Evolutionary conservation across 2,888 invertebrate genomes (phyloP).

Genomic region (Neelides folsomi): DNA sequence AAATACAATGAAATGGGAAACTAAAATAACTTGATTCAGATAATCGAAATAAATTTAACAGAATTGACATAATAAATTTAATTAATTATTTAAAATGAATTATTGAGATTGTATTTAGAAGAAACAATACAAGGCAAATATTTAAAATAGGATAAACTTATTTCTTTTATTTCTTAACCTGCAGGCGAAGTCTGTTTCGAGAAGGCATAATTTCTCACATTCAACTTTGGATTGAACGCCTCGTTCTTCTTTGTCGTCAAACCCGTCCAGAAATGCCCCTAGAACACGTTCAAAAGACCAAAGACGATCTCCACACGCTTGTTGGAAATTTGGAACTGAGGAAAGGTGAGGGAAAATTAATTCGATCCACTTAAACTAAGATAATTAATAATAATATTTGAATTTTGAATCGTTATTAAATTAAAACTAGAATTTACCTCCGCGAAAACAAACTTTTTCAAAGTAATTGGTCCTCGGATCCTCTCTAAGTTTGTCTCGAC

Average conservation of each 20-base stretch:
- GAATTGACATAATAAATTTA: too few species aligned
- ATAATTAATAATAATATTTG: too few species aligned
- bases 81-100: too few species aligned
- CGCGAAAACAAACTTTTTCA: conserved; percentile 39
- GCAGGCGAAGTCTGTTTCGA: conserved; percentile 42
- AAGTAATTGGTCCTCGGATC: conserved; percentile 38
- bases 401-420: too few species aligned
- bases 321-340: conserved; percentile 37
- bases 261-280: conserved; percentile 39
- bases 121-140: too few species aligned
- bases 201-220: conserved; percentile 42
- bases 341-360: not conserved
- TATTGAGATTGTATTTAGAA: too few species aligned
- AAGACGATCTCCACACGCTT: conserved; percentile 39
- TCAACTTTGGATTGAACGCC: conserved; percentile 38
- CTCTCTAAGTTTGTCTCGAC: conserved; percentile 36
- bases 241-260: conserved; percentile 38
- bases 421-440: conserved; percentile 32
- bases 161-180: conserved; percentile 35
- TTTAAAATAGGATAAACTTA: too few species aligned
- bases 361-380: too few species aligned
- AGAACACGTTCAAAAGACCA: conserved; percentile 44
- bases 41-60: too few species aligned
- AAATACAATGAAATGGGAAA: not conserved
- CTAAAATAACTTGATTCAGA: too few species aligned